phyloP scores from a whole-genome alignment of 2,113 vertebrate genomes.

The Carassius gibelio region DNA sequence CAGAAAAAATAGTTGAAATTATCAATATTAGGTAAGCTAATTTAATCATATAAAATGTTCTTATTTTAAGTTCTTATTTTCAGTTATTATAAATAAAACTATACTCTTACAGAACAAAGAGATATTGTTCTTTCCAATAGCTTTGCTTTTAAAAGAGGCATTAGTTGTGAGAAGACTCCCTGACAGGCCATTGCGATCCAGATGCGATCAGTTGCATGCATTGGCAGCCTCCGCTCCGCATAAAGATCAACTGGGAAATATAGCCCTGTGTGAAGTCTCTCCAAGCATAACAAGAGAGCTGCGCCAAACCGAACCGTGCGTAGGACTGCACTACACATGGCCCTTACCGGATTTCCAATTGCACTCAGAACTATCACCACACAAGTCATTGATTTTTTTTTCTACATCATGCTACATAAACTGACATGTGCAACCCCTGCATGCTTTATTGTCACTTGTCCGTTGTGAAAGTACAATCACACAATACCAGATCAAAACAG shows the following conservation, averaged over 20 bases:
- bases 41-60: background rate
- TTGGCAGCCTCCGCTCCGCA: constrained; percentile 34
- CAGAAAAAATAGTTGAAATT: background rate
- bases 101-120: constrained; percentile 1
- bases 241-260: constrained; percentile 55
- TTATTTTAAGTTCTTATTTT: background rate
- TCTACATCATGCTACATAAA: background rate
- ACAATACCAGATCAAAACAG: background rate
- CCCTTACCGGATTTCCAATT: constrained; percentile 34
- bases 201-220: constrained; percentile 49
- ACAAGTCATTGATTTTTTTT: constrained; percentile 24
- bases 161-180: constrained; percentile 16
- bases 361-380: constrained; percentile 45
- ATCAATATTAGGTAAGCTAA: background rate
- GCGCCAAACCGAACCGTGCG: constrained; percentile 32
- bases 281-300: constrained; percentile 52
- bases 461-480: background rate
- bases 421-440: background rate
- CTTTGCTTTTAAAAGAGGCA: constrained; percentile 27
- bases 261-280: constrained; percentile 53
- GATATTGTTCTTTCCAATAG: background rate
- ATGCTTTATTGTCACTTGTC: background rate
- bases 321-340: constrained; percentile 42
- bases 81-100: background rate
- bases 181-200: constrained; percentile 22